Evolutionary conservation across 1,140 invertebrate species (phyloP), one percentile per base, ranked within the genome.

Genomic region (Caenorhabditis tropicalis): DNA sequence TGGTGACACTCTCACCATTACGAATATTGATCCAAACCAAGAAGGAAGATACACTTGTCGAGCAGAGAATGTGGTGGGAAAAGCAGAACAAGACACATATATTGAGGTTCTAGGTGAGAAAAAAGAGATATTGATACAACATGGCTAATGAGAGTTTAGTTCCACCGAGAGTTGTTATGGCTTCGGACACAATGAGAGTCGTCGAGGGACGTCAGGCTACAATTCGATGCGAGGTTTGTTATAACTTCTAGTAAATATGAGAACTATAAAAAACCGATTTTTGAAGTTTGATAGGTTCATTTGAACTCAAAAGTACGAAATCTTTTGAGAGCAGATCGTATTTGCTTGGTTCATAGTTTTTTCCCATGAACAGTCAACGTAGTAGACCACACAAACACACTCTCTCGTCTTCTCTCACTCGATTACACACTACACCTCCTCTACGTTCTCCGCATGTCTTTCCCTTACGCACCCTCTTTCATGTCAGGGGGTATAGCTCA

Each of bases 181-280:
- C 86, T 27, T 91, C 89, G 19, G 79, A 91, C 12, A 79, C 84
- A 16, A 58, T 90, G 53, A 87, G 84, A 51, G 87, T 90, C 10
- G 81, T 86, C 19, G 86, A 88, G 53, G 89, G 87, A 16, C 79
- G 79, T 49, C 53, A 79, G 58, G 29, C 85, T 27, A 84, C 90
- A 29, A 83, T 90, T n/a, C 81, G 89, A 24, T 98, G 96, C 89
- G 93, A 94, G 91, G 96, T 96, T 0, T 94, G 93, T 49, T 15
- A 33, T 0, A 51, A 1, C 29, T 46, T 46, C 9, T 2, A 36
- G 12, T 12, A 4, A 39, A 65, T 31, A 15, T 65, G 1, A 51
- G 15, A n/a, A 43, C 39, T 43, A 5, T 6, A 43, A 43, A 43
- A 6, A 43, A 6, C 12, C 5, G 39, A 43, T 43, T 43, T 43